Percentiles rank a stretch among this genome's conserved stretches.
These are phyloP conservation scores for Agraylea sexmaculata DNA, from an alignment of 1,140 invertebrate species.

Conservation along the genomic window DNA sequence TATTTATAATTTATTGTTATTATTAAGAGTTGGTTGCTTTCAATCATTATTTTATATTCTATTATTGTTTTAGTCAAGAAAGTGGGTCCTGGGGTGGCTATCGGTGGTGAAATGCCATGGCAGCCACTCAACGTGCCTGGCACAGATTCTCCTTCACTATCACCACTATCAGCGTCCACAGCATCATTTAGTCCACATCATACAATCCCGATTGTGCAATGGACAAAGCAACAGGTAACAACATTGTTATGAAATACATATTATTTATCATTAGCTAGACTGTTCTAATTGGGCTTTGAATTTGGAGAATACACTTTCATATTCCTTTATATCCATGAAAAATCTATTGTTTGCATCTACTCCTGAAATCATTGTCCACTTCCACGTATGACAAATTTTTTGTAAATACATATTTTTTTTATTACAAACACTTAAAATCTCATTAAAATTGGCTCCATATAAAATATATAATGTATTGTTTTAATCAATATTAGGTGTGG, in stretches of 20 bases:
- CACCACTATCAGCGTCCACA: conserved; percentile 29
- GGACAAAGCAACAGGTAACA: conserved; percentile 75
- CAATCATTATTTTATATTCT: conserved; percentile 33
- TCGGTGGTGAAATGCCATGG: conserved; percentile 40
- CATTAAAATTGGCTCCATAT: no score
- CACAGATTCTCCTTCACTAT: conserved; percentile 33
- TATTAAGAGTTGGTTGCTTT: background rate
- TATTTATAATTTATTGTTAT: conserved; percentile 6
- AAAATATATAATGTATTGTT: no score
- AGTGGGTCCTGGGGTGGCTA: conserved; percentile 48
- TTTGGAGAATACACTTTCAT: background rate
- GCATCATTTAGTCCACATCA: conserved; percentile 32
- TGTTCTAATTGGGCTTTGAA: no score
- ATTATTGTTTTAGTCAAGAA: conserved; percentile 51
- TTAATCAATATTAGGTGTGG: no score
- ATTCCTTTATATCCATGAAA: background rate
- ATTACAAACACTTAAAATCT: no score
- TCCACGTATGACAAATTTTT: no score
- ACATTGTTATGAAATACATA: background rate
- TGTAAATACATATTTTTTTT: no score
- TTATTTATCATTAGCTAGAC: background rate
- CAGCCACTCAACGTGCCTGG: conserved; percentile 35
- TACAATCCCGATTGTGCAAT: conserved; percentile 61
- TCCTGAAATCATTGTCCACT: no score
- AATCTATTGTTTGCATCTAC: no score